Percentiles rank a stretch among this genome's conserved stretches.
Evolutionary conservation across 2,888 invertebrate species (phyloP).

Genomic region (Micropterix aruncella): DNA sequence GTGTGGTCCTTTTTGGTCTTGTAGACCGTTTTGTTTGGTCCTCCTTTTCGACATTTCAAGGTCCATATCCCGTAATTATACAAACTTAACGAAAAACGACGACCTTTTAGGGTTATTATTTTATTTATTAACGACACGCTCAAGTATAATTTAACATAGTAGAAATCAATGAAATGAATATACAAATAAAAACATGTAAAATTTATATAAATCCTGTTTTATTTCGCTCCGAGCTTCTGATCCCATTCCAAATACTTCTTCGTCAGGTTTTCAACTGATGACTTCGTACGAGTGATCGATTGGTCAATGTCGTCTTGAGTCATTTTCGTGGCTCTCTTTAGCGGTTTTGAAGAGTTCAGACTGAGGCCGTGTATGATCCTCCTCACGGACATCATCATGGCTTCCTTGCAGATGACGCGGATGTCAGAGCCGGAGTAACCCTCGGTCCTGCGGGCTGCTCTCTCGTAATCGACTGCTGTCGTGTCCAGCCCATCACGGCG

Average conservation of each 20-base stretch:
- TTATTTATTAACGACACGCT: too few species aligned
- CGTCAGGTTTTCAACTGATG: conserved; percentile 40
- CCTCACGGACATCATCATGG: conserved; percentile 67
- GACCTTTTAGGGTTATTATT: too few species aligned
- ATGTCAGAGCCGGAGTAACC: conserved; percentile 85
- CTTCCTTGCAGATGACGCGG: conserved; percentile 76
- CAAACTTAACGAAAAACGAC: too few species aligned
- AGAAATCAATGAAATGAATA: too few species aligned
- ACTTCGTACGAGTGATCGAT: conserved; percentile 41
- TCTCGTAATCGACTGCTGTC: conserved; percentile 26
- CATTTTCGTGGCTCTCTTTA: conserved; percentile 21
- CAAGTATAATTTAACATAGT: too few species aligned
- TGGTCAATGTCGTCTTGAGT: conserved; percentile 28
- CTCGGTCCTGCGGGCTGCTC: conserved; percentile 42
- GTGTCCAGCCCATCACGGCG: conserved; percentile 46
- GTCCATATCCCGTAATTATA: too few species aligned
- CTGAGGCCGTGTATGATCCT: conserved; percentile 32
- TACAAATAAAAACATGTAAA: too few species aligned
- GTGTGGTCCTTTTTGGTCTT: too few species aligned
- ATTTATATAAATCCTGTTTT: too few species aligned
- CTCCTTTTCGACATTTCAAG: too few species aligned
- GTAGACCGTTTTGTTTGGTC: too few species aligned
- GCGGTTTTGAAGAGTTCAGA: conserved; percentile 22
- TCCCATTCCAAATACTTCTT: conserved; percentile 50
- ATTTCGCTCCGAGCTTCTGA: conserved; percentile 41